Percentiles rank a stretch among this genome's conserved stretches.
Conservation (phyloP, 2,888 invertebrate species). For the Vesta saturnalis region DNA sequence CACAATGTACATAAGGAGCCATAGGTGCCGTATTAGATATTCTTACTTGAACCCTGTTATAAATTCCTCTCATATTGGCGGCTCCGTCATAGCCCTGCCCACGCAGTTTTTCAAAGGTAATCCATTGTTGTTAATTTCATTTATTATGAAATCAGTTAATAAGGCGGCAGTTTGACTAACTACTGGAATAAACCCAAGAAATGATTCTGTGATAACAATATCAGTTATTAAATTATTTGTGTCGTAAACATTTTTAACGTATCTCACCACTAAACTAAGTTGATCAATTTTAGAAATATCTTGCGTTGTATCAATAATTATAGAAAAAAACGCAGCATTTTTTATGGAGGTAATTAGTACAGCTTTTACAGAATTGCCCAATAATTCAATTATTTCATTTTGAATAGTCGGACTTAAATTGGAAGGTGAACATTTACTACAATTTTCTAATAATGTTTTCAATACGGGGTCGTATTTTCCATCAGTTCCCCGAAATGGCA, state of each 20-base stretch:
- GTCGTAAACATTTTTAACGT: not conserved
- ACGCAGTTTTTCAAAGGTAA: not conserved
- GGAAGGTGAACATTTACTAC: not conserved
- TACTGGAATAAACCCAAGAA: not conserved
- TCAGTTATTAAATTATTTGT: not conserved
- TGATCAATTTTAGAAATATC: constrained; percentile 15
- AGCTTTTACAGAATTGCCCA: not conserved
- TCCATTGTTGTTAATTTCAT: not conserved
- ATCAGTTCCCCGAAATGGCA: not conserved
- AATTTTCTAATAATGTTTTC: constrained; percentile 6
- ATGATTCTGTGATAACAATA: constrained; percentile 6
- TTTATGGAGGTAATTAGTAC: not conserved
- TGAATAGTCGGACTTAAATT: constrained; percentile 2
- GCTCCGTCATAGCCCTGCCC: constrained; percentile 13
- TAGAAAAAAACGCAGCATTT: not conserved
- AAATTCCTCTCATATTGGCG: constrained; percentile 8
- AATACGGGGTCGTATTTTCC: not conserved
- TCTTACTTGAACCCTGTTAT: constrained; percentile 4
- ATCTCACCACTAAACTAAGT: not conserved
- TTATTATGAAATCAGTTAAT: not conserved
- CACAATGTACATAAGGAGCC: too few relatives aligned
- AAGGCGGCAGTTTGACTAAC: not conserved
- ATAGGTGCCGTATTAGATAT: not conserved
- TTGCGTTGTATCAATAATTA: constrained; percentile 13
- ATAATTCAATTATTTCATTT: constrained; percentile 4